phyloP scores from a whole-genome alignment of 2,797 vertebrate species.

The Darevskia mixta region DNA sequence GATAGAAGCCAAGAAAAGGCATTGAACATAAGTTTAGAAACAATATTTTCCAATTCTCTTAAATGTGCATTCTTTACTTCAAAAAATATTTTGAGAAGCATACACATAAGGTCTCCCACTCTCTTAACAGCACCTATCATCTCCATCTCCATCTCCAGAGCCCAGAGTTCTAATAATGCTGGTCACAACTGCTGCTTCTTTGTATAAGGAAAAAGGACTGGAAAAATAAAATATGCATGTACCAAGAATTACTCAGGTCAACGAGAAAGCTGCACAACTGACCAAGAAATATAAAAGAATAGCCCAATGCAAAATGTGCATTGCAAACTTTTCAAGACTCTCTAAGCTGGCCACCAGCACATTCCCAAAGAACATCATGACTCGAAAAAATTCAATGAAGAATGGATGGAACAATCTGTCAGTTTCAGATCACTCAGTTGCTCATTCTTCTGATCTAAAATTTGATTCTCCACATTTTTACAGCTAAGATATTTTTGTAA shows the following conservation, averaged over 20 bases:
- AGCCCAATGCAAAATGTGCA: background rate
- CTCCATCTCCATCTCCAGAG: background rate
- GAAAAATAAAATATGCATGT: constrained; percentile 26
- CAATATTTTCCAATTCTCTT: constrained; percentile 50
- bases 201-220: constrained; percentile 14
- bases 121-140: background rate
- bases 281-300: background rate
- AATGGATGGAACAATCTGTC: no score
- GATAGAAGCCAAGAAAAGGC: constrained; percentile 65
- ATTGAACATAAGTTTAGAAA: constrained; percentile 52
- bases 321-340: no score
- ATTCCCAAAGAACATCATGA: background rate
- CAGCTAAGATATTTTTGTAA: no score
- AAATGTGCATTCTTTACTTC: constrained; percentile 16
- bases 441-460: no score
- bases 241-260: background rate
- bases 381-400: background rate
- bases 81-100: constrained; percentile 40
- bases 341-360: background rate
- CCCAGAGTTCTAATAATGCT: background rate
- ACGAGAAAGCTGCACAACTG: background rate
- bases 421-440: no score
- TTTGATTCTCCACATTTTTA: no score
- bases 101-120: constrained; percentile 30
- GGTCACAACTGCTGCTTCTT: background rate